Evolutionary conservation across 2,113 vertebrate species (phyloP).

Genomic region (Carassius auratus): DNA sequence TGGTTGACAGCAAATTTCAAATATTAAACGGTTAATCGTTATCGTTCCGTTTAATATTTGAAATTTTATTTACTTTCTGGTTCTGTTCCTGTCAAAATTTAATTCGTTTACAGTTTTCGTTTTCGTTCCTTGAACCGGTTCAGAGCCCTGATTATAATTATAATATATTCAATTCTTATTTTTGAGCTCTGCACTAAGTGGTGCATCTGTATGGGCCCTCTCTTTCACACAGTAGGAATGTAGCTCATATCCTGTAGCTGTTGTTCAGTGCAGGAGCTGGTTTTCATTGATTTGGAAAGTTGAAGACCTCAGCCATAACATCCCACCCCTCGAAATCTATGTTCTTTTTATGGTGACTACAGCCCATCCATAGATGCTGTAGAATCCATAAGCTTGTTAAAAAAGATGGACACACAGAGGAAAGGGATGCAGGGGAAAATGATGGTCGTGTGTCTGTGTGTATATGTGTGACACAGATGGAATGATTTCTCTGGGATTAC

Average conservation of each 20-base stretch:
- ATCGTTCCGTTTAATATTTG: too few relatives aligned
- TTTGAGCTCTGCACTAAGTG: not conserved
- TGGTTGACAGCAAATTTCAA: too few relatives aligned
- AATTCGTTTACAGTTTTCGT: too few relatives aligned
- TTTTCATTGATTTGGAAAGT: not conserved
- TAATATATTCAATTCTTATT: too few relatives aligned
- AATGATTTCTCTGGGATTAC: constrained; percentile 93
- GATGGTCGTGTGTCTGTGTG: constrained; percentile 41
- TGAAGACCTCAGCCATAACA: constrained; percentile 24
- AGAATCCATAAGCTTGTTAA: constrained; percentile 39
- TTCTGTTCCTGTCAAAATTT: too few relatives aligned
- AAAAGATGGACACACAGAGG: constrained; percentile 46
- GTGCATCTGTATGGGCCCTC: constrained; percentile 14
- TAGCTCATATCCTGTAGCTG: not conserved
- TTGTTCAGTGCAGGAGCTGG: not conserved
- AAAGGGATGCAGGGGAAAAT: constrained; percentile 56
- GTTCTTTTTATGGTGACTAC: constrained; percentile 26
- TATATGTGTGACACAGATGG: constrained; percentile 84
- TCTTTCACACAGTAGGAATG: constrained; percentile 3
- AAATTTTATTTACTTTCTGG: too few relatives aligned
- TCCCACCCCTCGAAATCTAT: constrained; percentile 17
- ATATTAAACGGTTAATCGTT: too few relatives aligned
- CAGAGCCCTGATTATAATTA: too few relatives aligned
- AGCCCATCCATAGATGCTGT: constrained; percentile 24
- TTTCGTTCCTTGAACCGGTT: too few relatives aligned